Percentiles rank a stretch among this genome's conserved stretches.
Evolutionary conservation across 2,113 vertebrate genomes (phyloP).

Genomic region (Anolis sagrei): DNA sequence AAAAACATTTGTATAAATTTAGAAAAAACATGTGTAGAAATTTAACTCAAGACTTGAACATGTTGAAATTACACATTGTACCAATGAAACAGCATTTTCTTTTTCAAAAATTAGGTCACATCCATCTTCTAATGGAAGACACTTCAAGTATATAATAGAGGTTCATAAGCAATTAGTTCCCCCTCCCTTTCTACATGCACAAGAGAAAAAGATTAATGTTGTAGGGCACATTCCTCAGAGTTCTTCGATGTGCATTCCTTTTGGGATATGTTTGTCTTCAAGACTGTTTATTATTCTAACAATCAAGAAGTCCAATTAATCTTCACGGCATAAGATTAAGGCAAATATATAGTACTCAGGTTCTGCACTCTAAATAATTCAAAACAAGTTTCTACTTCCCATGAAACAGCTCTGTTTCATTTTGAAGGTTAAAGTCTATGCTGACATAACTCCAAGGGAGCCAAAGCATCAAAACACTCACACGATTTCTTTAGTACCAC

Average conservation of each 20-base stretch:
- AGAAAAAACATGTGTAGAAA: neutral
- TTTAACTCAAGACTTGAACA: neutral
- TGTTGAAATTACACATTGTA: neutral
- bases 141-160: neutral
- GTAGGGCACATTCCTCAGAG: neutral
- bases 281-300: neutral
- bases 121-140: neutral
- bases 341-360: slow-evolving; percentile 1
- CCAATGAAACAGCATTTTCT: neutral
- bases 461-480: neutral
- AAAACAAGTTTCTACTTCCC: slow-evolving; percentile 13
- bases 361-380: neutral
- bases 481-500: too few relatives aligned
- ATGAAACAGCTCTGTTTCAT: slow-evolving; percentile 15
- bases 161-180: neutral
- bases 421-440: neutral
- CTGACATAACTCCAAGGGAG: neutral
- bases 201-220: neutral
- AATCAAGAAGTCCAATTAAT: neutral
- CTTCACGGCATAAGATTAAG: neutral
- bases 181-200: neutral
- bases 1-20: too few relatives aligned
- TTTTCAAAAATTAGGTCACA: neutral
- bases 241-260: neutral
- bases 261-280: neutral